phyloP scores from a whole-genome alignment of 2,888 invertebrate genomes.

The Cheilosia scutellata region DNA sequence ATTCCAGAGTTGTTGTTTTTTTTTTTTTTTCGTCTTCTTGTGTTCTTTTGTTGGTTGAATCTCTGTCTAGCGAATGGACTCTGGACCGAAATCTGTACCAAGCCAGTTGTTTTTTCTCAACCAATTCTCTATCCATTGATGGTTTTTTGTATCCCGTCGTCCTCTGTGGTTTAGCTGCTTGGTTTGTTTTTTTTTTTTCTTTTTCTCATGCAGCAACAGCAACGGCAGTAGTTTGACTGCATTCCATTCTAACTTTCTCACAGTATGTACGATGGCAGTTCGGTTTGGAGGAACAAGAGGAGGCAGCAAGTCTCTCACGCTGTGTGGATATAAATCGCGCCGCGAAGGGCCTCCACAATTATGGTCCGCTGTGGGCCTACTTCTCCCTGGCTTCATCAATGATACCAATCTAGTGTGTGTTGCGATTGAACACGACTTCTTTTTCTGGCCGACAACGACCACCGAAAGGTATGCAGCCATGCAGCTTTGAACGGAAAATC shows the following conservation, averaged over 20 bases:
- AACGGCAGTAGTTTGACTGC: conserved; percentile 76
- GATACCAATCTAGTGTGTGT: conserved; percentile 72
- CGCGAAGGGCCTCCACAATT: conserved; percentile 67
- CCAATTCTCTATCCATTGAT: conserved; percentile 75
- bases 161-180: conserved; percentile 63
- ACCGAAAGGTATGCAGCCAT: conserved; percentile 71
- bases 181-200: conserved; percentile 57
- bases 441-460: conserved; percentile 18
- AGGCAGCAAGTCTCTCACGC: conserved; percentile 63
- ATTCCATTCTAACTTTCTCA: conserved; percentile 79
- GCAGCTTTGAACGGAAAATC: conserved; percentile 69
- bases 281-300: conserved; percentile 11
- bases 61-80: conserved; percentile 71
- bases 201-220: conserved; percentile 55
- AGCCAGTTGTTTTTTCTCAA: conserved; percentile 60
- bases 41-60: conserved; percentile 61
- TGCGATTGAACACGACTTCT: conserved; percentile 60
- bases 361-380: conserved; percentile 56
- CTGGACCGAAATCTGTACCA: conserved; percentile 74
- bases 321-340: conserved; percentile 67
- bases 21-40: conserved; percentile 34
- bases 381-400: conserved; percentile 70
- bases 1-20: conserved; percentile 61
- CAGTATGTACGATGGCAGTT: conserved; percentile 60
- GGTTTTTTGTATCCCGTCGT: conserved; percentile 75